Evolutionary conservation across 1,140 invertebrate species (phyloP).

Genomic region (Sycophila sp.): DNA sequence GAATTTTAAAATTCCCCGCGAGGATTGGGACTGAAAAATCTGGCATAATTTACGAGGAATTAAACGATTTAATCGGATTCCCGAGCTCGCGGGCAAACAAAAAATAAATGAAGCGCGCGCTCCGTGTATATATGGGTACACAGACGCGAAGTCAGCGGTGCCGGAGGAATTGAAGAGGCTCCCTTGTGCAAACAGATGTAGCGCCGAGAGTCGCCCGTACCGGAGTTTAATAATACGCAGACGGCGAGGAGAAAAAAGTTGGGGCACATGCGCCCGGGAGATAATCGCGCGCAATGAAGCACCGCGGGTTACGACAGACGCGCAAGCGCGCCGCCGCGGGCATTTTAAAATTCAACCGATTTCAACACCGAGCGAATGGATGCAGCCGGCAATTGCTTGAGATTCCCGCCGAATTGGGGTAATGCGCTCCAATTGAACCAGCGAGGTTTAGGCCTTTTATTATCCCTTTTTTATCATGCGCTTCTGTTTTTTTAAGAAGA

Average conservation of each 20-base stretch:
- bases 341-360: slow-evolving; percentile 12
- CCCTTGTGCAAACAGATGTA: slow-evolving; percentile 24
- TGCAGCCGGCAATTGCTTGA: neutral
- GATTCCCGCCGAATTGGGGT: neutral
- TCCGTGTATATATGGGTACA: too few relatives aligned
- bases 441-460: too few relatives aligned
- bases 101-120: too few relatives aligned
- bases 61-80: too few relatives aligned
- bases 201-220: neutral
- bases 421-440: neutral
- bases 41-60: too few relatives aligned
- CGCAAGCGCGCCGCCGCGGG: neutral
- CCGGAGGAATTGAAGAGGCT: neutral
- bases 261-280: neutral
- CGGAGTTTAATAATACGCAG: slow-evolving; percentile 6
- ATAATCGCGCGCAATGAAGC: slow-evolving; percentile 25
- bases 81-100: too few relatives aligned
- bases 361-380: neutral
- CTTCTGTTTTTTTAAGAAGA: too few relatives aligned
- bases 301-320: slow-evolving; percentile 1
- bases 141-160: too few relatives aligned
- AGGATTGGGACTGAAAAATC: too few relatives aligned
- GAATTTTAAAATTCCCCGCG: too few relatives aligned
- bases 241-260: neutral
- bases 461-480: too few relatives aligned